These are phyloP conservation scores for Campoplex capitator DNA, from an alignment of 2,888 invertebrate species.

Conservation along the genomic window DNA sequence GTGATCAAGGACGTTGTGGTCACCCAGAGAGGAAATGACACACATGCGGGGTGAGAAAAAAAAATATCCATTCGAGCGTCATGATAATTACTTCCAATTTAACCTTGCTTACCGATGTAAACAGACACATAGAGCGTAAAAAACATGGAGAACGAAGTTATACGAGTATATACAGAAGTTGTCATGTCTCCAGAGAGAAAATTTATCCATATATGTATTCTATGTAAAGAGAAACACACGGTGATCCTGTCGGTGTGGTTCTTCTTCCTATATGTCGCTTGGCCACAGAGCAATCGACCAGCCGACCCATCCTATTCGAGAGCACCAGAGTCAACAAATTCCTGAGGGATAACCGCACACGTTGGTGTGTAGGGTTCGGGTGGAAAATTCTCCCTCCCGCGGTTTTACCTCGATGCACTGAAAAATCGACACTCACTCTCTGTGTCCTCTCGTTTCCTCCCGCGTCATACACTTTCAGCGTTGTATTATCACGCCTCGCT, in stretches of 20 bases:
- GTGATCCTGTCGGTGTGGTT: constrained; percentile 30
- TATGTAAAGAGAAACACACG: constrained; percentile 24
- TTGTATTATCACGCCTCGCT: constrained; percentile 11
- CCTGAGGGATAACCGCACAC: constrained; percentile 60
- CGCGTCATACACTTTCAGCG: not conserved
- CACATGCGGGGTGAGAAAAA: not conserved
- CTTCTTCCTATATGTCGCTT: constrained; percentile 23
- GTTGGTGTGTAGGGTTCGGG: not conserved
- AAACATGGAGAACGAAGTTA: constrained; percentile 7
- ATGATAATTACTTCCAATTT: constrained; percentile 57
- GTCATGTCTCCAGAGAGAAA: constrained; percentile 20
- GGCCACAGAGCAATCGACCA: constrained; percentile 49
- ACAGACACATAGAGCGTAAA: constrained; percentile 38
- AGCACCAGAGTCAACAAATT: constrained; percentile 57
- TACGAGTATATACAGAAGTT: not conserved
- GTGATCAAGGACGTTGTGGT: not conserved
- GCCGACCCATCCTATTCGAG: constrained; percentile 9
- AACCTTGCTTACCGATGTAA: constrained; percentile 55
- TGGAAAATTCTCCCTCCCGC: constrained; percentile 19
- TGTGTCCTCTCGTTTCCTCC: constrained; percentile 3
- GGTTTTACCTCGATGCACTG: constrained; percentile 31
- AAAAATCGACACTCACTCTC: constrained; percentile 57
- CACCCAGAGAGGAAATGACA: not conserved
- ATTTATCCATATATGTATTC: not conserved
- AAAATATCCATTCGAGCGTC: constrained; percentile 30